These are phyloP conservation scores for Odontamblyopus rebecca DNA, from an alignment of 2,797 vertebrate genomes.

Conservation along the genomic window DNA sequence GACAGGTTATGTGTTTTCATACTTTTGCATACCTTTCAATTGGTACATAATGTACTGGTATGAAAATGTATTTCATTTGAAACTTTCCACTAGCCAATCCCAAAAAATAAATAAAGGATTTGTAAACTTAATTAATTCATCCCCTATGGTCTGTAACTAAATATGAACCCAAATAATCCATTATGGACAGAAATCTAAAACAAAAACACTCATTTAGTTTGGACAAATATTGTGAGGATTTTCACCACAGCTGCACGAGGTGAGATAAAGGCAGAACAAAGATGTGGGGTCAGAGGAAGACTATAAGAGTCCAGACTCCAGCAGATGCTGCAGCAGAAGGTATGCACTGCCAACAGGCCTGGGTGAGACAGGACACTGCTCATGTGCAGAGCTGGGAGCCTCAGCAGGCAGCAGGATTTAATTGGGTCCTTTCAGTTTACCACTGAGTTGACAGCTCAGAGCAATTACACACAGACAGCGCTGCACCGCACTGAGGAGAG, in stretches of 20 bases:
- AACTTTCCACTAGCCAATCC: too few relatives aligned
- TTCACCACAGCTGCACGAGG: background rate
- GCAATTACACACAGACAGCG: conserved; percentile 75
- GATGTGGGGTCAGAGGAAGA: conserved; percentile 10
- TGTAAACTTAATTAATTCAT: too few relatives aligned
- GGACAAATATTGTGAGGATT: background rate
- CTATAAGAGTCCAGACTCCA: background rate
- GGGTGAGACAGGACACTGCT: conserved; percentile 44
- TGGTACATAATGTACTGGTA: too few relatives aligned
- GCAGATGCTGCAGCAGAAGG: conserved; percentile 20
- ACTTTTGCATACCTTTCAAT: too few relatives aligned
- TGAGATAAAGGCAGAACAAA: background rate
- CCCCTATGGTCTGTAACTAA: too few relatives aligned
- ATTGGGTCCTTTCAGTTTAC: conserved; percentile 75
- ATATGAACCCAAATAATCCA: too few relatives aligned
- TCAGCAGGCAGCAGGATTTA: conserved; percentile 66
- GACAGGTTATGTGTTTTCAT: too few relatives aligned
- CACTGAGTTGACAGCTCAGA: conserved; percentile 73
- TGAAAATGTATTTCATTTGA: too few relatives aligned
- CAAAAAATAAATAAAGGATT: too few relatives aligned
- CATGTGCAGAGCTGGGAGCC: conserved; percentile 52
- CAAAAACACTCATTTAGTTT: too few relatives aligned
- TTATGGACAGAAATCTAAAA: too few relatives aligned
- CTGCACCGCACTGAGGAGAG: conserved; percentile 51
- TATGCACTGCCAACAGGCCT: conserved; percentile 30